phyloP scores from a whole-genome alignment of 2,797 vertebrate genomes.

The Valencia hispanica region DNA sequence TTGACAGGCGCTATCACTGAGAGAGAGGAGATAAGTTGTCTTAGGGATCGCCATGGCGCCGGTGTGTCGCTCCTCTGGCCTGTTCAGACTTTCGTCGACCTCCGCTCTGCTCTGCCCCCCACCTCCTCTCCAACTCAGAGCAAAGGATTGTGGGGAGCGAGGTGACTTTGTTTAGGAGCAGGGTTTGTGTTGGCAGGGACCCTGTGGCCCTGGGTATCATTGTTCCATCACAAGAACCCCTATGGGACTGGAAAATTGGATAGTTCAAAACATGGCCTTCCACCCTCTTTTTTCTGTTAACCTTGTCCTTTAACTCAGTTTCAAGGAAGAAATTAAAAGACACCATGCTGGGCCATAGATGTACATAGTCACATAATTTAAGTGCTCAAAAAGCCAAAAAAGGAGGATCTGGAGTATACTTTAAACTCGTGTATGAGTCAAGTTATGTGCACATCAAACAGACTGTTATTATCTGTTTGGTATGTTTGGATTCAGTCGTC shows the following conservation, averaged over 20 bases:
- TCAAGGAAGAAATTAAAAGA: conserved; percentile 8
- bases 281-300: not conserved
- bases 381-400: conserved; percentile 40
- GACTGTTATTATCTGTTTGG: conserved; percentile 27
- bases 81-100: conserved; percentile 73
- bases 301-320: not conserved
- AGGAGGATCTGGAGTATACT: conserved; percentile 52
- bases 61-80: conserved; percentile 77
- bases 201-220: conserved; percentile 72
- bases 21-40: conserved; percentile 83
- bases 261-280: conserved; percentile 6
- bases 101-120: conserved; percentile 22
- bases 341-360: conserved; percentile 5
- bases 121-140: conserved; percentile 47
- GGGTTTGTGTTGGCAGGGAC: conserved; percentile 80
- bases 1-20: conserved; percentile 84
- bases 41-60: conserved; percentile 84
- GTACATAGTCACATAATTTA: conserved; percentile 25
- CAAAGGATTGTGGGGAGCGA: conserved; percentile 61
- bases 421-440: conserved; percentile 60
- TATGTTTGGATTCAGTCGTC: conserved; percentile 1
- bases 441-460: conserved; percentile 60
- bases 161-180: conserved; percentile 38
- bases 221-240: conserved; percentile 49
- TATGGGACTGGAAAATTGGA: conserved; percentile 20